These are phyloP conservation scores for Lagopus muta DNA, from an alignment of 2,113 vertebrate genomes.

Conservation along the genomic window DNA sequence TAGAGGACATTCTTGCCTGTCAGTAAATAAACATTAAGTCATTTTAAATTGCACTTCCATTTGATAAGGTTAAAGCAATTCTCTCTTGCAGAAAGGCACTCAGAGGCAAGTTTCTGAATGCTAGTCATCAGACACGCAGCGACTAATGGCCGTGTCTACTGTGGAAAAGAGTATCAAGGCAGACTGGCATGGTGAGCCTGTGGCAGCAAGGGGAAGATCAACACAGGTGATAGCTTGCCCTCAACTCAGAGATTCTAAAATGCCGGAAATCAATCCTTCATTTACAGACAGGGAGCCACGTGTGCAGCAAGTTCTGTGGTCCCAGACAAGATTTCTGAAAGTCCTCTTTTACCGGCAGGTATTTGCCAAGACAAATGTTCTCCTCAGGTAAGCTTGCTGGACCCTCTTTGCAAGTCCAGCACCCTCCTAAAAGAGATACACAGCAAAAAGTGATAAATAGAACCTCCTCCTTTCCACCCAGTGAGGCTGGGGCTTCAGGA, in stretches of 20 bases:
- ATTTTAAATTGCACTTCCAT: conserved; percentile 59
- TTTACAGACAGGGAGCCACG: not conserved
- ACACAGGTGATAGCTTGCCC: not conserved
- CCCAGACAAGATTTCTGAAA: not conserved
- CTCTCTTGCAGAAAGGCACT: not conserved
- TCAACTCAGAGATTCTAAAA: not conserved
- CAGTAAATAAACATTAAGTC: conserved; percentile 56
- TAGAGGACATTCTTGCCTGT: conserved; percentile 38
- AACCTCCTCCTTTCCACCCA: not conserved
- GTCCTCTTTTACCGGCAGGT: not conserved
- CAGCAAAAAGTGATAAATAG: not conserved
- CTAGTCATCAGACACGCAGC: not conserved
- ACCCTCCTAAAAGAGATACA: not conserved
- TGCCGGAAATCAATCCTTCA: not conserved
- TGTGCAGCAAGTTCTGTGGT: not conserved
- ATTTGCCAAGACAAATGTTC: not conserved
- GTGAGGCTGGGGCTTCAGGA: not conserved
- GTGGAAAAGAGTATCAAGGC: not conserved
- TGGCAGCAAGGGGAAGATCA: not conserved
- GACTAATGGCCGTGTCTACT: not conserved
- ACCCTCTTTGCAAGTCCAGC: not conserved
- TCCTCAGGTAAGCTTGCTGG: not conserved
- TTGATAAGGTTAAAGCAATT: conserved; percentile 68
- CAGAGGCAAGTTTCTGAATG: not conserved
- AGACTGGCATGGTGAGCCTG: not conserved